Conservation (phyloP, 1,140 invertebrate genomes). For the Plutomurus gul region DNA sequence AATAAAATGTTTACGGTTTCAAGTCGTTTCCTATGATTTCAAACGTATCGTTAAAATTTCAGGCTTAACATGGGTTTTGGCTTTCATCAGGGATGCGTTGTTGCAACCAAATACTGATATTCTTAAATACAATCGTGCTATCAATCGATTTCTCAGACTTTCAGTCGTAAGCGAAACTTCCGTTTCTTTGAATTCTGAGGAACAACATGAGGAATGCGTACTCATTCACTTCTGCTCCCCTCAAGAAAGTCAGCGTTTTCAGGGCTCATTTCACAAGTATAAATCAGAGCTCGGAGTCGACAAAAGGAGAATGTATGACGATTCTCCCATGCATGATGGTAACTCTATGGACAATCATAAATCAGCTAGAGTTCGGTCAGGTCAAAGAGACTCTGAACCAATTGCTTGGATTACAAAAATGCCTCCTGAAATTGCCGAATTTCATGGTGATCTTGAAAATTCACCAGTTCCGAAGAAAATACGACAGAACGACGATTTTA, state of each 20-base stretch:
- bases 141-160: neutral
- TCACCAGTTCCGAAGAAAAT: neutral
- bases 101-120: neutral
- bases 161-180: neutral
- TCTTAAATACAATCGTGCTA: neutral
- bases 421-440: neutral
- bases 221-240: neutral
- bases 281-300: neutral
- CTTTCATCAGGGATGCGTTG: neutral
- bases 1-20: neutral
- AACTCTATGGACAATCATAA: neutral
- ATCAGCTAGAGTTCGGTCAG: no score
- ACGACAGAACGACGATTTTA: neutral
- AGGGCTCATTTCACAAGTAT: neutral
- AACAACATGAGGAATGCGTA: neutral
- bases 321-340: neutral
- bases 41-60: neutral
- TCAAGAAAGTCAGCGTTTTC: neutral
- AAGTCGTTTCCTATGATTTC: neutral
- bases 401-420: constrained; percentile 10
- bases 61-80: neutral
- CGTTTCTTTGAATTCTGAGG: neutral
- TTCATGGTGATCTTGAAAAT: neutral
- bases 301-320: neutral
- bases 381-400: neutral